These are phyloP conservation scores for Chloroceryle amazona DNA, from an alignment of 2,797 vertebrate genomes.

Conservation along the genomic window DNA sequence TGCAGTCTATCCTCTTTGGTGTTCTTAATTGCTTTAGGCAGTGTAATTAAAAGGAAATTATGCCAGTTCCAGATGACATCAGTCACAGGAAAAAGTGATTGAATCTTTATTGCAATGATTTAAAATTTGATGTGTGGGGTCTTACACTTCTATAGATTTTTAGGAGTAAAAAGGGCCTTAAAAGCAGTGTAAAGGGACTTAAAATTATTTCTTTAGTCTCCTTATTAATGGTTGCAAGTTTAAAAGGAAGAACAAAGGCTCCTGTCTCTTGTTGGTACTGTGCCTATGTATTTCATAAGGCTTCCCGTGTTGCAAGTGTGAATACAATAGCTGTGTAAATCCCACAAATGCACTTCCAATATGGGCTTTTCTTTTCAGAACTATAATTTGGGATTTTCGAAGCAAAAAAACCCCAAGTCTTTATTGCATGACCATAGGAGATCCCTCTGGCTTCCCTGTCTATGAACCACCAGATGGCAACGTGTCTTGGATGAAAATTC, in stretches of 20 bases:
- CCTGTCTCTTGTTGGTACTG: background rate
- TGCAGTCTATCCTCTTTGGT: constrained; percentile 19
- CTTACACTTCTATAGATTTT: background rate
- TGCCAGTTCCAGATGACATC: constrained; percentile 41
- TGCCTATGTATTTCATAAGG: background rate
- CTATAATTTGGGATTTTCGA: background rate
- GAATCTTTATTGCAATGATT: constrained; percentile 43
- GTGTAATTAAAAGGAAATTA: constrained; percentile 52
- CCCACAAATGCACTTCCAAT: background rate
- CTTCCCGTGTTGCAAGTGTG: background rate
- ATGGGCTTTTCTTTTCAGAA: background rate
- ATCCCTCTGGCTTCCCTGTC: background rate
- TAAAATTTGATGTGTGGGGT: background rate
- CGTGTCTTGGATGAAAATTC: background rate
- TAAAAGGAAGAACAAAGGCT: background rate
- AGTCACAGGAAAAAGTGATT: constrained; percentile 63
- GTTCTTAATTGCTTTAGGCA: constrained; percentile 49
- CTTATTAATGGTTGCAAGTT: background rate
- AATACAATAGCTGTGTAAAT: background rate
- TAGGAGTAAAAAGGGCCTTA: background rate
- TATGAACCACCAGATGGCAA: background rate
- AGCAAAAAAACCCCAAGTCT: background rate
- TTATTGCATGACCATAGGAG: background rate
- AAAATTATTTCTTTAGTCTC: background rate
- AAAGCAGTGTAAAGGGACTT: background rate